Base-by-base conservation (phyloP, 2,797 vertebrate genomes). In the Nannoperca obscura region DNA sequence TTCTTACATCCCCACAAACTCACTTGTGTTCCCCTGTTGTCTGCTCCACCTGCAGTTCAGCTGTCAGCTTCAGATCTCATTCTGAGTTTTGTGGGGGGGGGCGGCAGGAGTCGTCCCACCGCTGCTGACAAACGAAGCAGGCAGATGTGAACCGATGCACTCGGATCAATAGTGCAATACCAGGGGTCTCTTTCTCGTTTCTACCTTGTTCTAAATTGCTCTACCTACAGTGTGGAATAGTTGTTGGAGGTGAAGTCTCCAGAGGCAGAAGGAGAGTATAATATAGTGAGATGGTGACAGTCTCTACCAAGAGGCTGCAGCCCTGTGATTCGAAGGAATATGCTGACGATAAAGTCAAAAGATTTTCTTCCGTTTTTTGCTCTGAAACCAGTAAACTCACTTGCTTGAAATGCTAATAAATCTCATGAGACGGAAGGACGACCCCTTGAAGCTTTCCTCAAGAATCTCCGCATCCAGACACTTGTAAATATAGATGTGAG, bases 101-200 rank as follows among this genome's bases (percentile, higher is more conserved):
- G 74, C 64, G 61, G 76, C 76, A 77, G 67, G 46, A 70, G 53
- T 76, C n/a, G 5, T 9, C 42, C 38, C 46, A 44, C 67, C 2
- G 42, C 72, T 63, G 71, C 54, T 71, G 74, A 78, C 62, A 86
- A 80, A 80, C 22, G 1, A 70, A 74, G 69, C 72, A 71, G 64
- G 71, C 74, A 86, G 81, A 78, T 85, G 78, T 79, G 78, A 89
- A 86, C 76, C 58, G 69, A 77, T 88, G 85, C 78, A 80, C 71
- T 79, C 30, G 85, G 87, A 91, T 88, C 89, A 91, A 85, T 86
- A 85, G 54, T 83, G 74, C 85, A 80, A 71, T 60, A 75, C 74
- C 79, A 65, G 44, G 27, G 44, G 54, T 32, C 61, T 24, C 27
- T 80, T 78, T 82, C 74, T 87, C 80, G 69, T 86, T 73, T 77